These are phyloP conservation scores for Halcyon smyrnensis DNA, from an alignment of 2,797 vertebrate genomes.

Conservation along the genomic window DNA sequence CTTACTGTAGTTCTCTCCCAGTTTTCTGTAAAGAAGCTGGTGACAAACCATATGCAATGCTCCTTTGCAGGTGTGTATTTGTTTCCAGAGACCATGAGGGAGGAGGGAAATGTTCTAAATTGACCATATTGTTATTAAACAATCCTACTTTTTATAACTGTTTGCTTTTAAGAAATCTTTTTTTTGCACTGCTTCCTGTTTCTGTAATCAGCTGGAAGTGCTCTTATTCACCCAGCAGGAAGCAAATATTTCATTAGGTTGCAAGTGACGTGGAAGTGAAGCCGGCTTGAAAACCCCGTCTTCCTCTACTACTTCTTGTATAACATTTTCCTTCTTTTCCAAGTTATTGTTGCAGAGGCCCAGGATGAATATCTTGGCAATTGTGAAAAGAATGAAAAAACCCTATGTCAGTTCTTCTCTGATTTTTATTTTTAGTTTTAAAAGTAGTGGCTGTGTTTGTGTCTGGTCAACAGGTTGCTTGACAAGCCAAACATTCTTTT, in stretches of 20 bases:
- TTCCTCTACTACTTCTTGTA: neutral
- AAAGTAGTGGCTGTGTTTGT: constrained; percentile 67
- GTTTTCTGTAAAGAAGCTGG: neutral
- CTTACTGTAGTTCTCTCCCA: neutral
- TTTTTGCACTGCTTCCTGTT: constrained; percentile 33
- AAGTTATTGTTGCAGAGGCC: neutral
- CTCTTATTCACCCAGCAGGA: neutral
- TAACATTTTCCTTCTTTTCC: neutral
- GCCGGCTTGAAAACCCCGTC: neutral
- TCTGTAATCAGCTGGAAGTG: neutral
- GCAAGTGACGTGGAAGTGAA: neutral
- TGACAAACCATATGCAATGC: neutral
- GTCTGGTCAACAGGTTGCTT: constrained; percentile 32
- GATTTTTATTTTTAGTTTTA: constrained; percentile 50
- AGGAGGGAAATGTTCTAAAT: neutral
- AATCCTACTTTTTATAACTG: neutral
- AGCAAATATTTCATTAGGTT: neutral
- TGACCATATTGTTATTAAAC: neutral
- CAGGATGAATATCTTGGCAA: constrained; percentile 42
- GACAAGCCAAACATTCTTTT: constrained; percentile 55
- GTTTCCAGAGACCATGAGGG: neutral
- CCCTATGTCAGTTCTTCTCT: neutral
- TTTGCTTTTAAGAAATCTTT: neutral
- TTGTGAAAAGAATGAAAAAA: constrained; percentile 42
- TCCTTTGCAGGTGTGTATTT: neutral